Percentiles rank a stretch among this genome's conserved stretches.
phyloP scores from a whole-genome alignment of 2,797 vertebrate genomes.

The Hydrocynus forskahlii region DNA sequence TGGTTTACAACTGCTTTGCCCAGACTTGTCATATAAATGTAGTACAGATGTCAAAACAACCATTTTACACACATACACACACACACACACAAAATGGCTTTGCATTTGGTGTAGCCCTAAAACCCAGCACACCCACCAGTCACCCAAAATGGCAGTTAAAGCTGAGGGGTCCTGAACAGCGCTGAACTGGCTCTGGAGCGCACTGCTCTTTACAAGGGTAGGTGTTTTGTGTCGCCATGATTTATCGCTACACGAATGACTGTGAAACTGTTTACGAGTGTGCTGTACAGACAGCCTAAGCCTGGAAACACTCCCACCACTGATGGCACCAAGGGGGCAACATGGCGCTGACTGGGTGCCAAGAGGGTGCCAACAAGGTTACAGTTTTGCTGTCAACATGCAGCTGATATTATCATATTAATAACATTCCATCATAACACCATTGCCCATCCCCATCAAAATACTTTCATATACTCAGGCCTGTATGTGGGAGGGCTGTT shows the following conservation, averaged over 20 bases:
- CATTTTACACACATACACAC: not conserved
- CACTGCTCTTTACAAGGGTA: constrained; percentile 41
- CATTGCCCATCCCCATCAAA: too few relatives aligned
- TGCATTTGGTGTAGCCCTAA: not conserved
- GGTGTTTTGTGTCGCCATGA: constrained; percentile 45
- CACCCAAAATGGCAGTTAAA: constrained; percentile 35
- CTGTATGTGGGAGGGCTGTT: too few relatives aligned
- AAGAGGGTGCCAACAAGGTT: constrained; percentile 34
- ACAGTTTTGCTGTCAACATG: not conserved
- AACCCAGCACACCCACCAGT: constrained; percentile 6
- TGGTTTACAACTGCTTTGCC: constrained; percentile 30
- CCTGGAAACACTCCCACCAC: constrained; percentile 38
- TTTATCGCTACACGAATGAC: constrained; percentile 46
- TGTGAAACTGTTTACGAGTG: constrained; percentile 55
- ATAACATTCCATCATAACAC: too few relatives aligned
- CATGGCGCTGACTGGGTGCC: constrained; percentile 29
- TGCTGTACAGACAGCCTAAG: constrained; percentile 8
- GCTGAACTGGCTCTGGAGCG: constrained; percentile 12
- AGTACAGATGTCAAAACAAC: constrained; percentile 41
- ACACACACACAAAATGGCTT: not conserved
- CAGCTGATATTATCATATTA: too few relatives aligned
- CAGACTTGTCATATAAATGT: constrained; percentile 41
- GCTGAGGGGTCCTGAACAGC: constrained; percentile 2
- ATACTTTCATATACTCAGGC: too few relatives aligned
- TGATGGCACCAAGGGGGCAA: constrained; percentile 38